Evolutionary conservation across 1,140 invertebrate genomes (phyloP).

Genomic region (Stenopsyche tienmushanensis): DNA sequence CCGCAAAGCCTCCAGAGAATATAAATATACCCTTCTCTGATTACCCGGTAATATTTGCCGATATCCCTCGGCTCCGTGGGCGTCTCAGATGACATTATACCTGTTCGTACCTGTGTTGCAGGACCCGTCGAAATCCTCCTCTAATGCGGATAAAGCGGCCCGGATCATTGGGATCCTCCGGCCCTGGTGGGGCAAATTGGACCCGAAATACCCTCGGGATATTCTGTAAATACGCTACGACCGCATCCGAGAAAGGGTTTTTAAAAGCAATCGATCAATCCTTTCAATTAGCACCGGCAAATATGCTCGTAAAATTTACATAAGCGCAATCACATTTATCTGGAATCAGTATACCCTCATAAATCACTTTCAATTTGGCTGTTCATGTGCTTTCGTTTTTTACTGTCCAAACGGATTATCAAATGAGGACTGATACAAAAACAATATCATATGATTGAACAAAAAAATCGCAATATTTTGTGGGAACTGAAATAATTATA

Average conservation of each 20-base stretch:
- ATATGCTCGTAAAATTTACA: background rate
- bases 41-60: conserved; percentile 14
- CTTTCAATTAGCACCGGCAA: background rate
- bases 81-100: conserved; percentile 20
- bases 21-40: too few species aligned
- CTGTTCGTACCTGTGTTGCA: background rate
- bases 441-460: too few species aligned
- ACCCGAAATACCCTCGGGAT: background rate
- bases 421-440: too few species aligned
- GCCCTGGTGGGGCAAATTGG: conserved; percentile 6
- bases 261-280: background rate
- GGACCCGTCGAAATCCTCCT: conserved; percentile 18
- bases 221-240: background rate
- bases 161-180: conserved; percentile 21
- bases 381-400: too few species aligned
- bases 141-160: conserved; percentile 33
- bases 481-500: too few species aligned
- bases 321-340: too few species aligned
- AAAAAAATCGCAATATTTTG: too few species aligned
- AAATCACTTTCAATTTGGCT: too few species aligned
- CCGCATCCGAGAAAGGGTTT: background rate
- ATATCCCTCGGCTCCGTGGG: background rate
- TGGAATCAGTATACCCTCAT: too few species aligned
- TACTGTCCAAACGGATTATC: too few species aligned
- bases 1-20: too few species aligned